Percentiles rank a stretch among this genome's conserved stretches.
Evolutionary conservation across 2,888 invertebrate species (phyloP).

Genomic region (Eristalinus aeneus): DNA sequence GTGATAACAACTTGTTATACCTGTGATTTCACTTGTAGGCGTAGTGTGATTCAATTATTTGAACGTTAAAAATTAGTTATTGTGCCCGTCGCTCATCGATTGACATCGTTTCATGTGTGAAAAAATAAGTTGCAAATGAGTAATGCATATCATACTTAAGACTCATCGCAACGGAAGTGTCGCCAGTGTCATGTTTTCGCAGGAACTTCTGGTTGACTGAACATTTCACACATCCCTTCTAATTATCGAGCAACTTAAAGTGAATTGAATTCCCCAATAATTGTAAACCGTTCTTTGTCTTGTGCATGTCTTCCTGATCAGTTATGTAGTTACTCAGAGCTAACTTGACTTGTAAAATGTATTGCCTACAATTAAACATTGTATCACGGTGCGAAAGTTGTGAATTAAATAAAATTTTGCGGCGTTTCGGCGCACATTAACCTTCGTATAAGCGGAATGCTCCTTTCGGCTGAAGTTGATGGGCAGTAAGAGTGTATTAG

Average conservation of each 20-base stretch:
- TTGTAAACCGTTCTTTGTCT: background rate
- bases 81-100: constrained; percentile 6
- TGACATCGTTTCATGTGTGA: constrained; percentile 12
- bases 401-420: background rate
- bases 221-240: constrained; percentile 13
- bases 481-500: background rate
- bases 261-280: background rate
- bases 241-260: constrained; percentile 7
- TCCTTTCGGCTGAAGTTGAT: background rate
- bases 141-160: background rate
- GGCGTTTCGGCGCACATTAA: background rate
- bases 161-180: constrained; percentile 6
- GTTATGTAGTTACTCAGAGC: background rate
- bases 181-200: background rate
- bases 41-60: background rate
- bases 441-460: background rate
- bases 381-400: background rate
- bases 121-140: constrained; percentile 1
- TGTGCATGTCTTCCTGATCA: background rate
- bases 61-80: background rate
- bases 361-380: background rate
- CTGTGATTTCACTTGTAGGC: background rate
- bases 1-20: constrained; percentile 31
- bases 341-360: background rate
- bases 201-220: background rate